Evolutionary conservation across 2,797 vertebrate genomes (phyloP), one percentile per base, ranked within the genome.

Genomic region (Megaceryle alcyon): DNA sequence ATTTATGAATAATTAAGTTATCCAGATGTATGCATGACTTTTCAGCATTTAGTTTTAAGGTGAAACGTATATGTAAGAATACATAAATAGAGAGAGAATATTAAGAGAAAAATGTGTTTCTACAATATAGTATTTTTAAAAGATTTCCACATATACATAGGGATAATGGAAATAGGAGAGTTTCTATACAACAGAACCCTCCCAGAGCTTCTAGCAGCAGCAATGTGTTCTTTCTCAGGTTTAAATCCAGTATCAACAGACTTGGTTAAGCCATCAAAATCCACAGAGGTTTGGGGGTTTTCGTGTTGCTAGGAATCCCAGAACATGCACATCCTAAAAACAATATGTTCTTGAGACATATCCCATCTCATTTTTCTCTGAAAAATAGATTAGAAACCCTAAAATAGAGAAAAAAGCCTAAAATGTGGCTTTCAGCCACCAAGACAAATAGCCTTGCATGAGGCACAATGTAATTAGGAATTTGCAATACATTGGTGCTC

Each of bases 191-290:
- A 28, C 4, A 76, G 54, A 76, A 65, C 11, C 64, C n/a, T 64
- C n/a, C 11, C 37, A 60, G 21, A 72, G 33, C 39, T 94, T 78
- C 37, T 70, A 83, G 43, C 44, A 90, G 28, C 26, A 83, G 19
- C 73, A 15, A 29, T 35, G 8, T 44, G 23, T 25, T 88, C 57
- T 96, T 90, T 86, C 80, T 90, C 21, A 64, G 19, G 46, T 93
- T 94, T 94, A 93, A 94, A 90, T 70, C 43, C 35, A 82, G 0
- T 70, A 70, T n/a, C 79, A 89, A 90, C 70, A 85, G 75, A 92
- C n/a, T 79, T 79, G 43, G 13, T 64, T 76, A 92, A 94, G 51
- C 26, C 48, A 35, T 86, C 77, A 60, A 75, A 95, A 93, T 95
- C 77, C 64, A 75, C 17, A 22, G 85, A 53, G 68, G 16, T 91